phyloP scores from a whole-genome alignment of 2,797 vertebrate genomes.

The Enteromius treurensis region DNA sequence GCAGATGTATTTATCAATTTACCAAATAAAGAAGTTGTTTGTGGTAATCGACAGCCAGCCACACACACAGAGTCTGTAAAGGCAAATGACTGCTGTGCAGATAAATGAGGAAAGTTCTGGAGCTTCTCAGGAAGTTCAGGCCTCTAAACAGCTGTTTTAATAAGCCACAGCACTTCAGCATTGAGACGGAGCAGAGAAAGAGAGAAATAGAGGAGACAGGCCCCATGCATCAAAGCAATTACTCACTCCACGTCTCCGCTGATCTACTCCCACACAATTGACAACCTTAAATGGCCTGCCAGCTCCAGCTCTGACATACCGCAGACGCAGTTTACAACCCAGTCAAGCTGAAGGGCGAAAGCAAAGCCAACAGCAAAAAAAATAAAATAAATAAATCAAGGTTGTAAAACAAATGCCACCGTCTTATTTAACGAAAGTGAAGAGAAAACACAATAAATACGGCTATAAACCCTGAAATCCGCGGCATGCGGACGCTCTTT shows the following conservation, averaged over 20 bases:
- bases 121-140: neutral
- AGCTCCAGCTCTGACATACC: slow-evolving; percentile 63
- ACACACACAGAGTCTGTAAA: neutral
- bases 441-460: slow-evolving; percentile 1
- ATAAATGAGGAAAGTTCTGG: neutral
- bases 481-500: neutral
- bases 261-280: slow-evolving; percentile 54
- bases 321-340: slow-evolving; percentile 53
- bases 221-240: slow-evolving; percentile 62
- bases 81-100: neutral
- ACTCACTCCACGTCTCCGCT: slow-evolving; percentile 58
- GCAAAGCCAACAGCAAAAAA: slow-evolving; percentile 30
- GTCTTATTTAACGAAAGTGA: slow-evolving; percentile 5
- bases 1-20: too few species aligned
- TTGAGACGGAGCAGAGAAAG: neutral
- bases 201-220: neutral
- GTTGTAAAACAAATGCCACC: slow-evolving; percentile 17
- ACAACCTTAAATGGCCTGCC: slow-evolving; percentile 63
- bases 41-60: neutral
- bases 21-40: neutral
- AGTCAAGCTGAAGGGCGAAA: slow-evolving; percentile 48
- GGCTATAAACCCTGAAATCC: neutral
- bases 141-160: slow-evolving; percentile 56
- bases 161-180: slow-evolving; percentile 48
- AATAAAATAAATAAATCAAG: slow-evolving; percentile 29